These are phyloP conservation scores for Ianthella basta DNA, from an alignment of 37 sponge, comb jelly and placozoan genomes.

Conservation along the genomic window DNA sequence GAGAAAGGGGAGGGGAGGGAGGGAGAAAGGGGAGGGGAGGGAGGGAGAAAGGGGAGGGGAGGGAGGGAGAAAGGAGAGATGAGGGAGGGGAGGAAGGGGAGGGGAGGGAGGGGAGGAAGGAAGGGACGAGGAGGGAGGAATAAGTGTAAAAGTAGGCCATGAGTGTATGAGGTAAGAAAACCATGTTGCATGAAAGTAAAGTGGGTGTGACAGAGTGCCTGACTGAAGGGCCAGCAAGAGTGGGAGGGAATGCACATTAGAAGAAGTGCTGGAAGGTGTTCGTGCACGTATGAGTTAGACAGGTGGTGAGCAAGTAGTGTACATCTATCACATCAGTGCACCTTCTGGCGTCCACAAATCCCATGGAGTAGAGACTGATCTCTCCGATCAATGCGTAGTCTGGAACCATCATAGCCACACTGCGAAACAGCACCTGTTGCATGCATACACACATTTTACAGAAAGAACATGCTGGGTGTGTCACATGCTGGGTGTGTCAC, in stretches of 20 bases:
- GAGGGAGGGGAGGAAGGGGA: neutral
- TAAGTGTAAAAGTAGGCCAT: too few relatives aligned
- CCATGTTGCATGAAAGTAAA: too few relatives aligned
- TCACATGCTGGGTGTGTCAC: too few relatives aligned
- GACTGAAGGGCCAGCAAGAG: too few relatives aligned
- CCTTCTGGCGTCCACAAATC: conserved; percentile 94
- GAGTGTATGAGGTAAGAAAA: too few relatives aligned
- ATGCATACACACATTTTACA: neutral
- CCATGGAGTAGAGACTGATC: conserved; percentile 99
- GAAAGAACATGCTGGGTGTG: neutral
- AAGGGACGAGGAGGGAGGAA: neutral
- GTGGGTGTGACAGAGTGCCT: too few relatives aligned
- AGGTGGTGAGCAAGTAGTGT: neutral
- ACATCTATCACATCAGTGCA: neutral
- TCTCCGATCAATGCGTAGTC: conserved; percentile 98
- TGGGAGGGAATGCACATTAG: too few relatives aligned
- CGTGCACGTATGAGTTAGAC: neutral
- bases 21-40: too few relatives aligned
- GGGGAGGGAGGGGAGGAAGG: neutral
- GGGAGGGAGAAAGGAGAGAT: neutral
- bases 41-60: neutral
- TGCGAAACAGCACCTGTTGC: conserved; percentile 85
- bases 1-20: neutral
- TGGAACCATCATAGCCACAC: conserved; percentile 99
- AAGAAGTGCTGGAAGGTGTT: too few relatives aligned